phyloP scores from a whole-genome alignment of 2,113 vertebrate genomes.

The Thymallus thymallus region DNA sequence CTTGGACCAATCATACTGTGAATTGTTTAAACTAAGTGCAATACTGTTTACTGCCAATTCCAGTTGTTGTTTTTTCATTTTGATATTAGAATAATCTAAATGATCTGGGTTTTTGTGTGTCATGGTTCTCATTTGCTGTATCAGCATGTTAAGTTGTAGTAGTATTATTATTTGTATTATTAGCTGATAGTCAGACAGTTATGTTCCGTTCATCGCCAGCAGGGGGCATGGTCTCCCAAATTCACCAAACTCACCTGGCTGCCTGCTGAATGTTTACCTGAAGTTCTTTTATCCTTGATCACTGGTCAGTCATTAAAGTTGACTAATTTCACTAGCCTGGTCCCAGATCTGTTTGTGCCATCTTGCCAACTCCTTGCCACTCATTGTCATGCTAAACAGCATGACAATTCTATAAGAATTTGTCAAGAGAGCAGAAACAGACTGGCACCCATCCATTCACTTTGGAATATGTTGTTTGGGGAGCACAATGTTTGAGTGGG shows the following conservation, averaged over 20 bases:
- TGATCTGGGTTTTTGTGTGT: constrained; percentile 8
- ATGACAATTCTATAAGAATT: no score
- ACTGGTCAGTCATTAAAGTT: constrained; percentile 26
- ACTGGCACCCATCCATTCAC: constrained; percentile 13
- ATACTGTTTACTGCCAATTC: constrained; percentile 51
- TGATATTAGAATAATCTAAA: constrained; percentile 19
- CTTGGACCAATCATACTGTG: constrained; percentile 71
- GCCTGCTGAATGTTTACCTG: background rate
- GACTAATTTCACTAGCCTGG: constrained; percentile 28
- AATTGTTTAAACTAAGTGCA: constrained; percentile 64
- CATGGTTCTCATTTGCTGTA: constrained; percentile 55
- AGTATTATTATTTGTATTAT: constrained; percentile 37
- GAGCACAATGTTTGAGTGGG: constrained; percentile 10
- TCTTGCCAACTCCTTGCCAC: no score
- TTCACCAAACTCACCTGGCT: constrained; percentile 31
- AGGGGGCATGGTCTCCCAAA: constrained; percentile 65
- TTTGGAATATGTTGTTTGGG: constrained; percentile 27
- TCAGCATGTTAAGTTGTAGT: constrained; percentile 51
- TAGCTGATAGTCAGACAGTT: constrained; percentile 15
- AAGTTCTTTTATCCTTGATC: background rate
- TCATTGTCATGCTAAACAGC: no score
- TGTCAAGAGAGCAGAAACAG: no score
- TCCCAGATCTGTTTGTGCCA: no score
- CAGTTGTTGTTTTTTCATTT: background rate
- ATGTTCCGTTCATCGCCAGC: constrained; percentile 47